Evolutionary conservation across 2,888 invertebrate species (phyloP), one percentile per base, ranked within the genome.

Genomic region (Ecliptopera silaceata): DNA sequence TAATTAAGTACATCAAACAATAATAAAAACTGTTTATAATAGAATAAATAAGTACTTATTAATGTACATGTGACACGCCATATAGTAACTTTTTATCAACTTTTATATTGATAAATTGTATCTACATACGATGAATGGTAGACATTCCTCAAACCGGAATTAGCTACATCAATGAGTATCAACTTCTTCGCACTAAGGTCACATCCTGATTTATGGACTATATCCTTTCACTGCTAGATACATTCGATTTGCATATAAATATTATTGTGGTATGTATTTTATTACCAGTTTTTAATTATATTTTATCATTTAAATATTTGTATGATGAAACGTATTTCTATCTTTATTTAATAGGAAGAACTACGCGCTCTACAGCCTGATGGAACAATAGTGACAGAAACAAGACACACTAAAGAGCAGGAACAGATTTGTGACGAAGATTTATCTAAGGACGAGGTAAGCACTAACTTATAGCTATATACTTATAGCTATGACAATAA

Each of bases 331-430:
- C 22, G 22, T 22, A 26, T 26, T 4, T 26, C 4, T 26, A 26
- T 8, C 4, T 26, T 26, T 26, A 5, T 26, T 26, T 4, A 8
- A 8, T 26, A 91, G 92, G 92, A 93, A 69, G 95, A 96, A 82
- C 91, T 95, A 61, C 95, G 95, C 75, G 94, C 96, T 43, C 92
- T 96, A 44, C 94, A 95, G 67, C 93, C 95, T 31, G 96, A 97
- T 91, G 97, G 97, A 29, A 95, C 95, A 64, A 93, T 97, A 72
- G 94, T 97, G 67, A 97, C 97, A 6, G 97, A 97, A 91, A 96
- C 94, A 63, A 94, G 95, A 73, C 94, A 95, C 72, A 96, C 95
- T 54, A 95, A 95, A 64, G 96, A 97, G 79, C 96, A 97, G 92
- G 97, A 97, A 86, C 94, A 95, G 79, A 92, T 96, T 54, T 94